Evolutionary conservation across 2,797 vertebrate genomes (phyloP), one percentile per base, ranked within the genome.

Genomic region (Liparis tanakae): DNA sequence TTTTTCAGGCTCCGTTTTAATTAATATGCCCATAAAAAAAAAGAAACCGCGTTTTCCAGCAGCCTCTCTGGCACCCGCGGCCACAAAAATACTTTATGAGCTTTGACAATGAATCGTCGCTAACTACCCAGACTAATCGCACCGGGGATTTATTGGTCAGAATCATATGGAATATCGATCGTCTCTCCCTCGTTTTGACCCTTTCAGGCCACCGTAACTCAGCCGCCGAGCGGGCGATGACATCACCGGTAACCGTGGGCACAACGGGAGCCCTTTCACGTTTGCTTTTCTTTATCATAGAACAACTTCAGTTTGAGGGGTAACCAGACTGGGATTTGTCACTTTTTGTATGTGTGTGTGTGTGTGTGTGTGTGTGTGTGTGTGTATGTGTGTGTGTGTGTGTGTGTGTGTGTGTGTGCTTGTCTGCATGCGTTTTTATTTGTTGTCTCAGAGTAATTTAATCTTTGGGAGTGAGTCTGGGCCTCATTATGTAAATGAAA

Each of bases 401-500:
- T 30, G 25, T 30, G 25, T 30, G 25, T 30, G 25, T 30, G 25
- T 30, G 25, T 30, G 25, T 30, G 25, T 30, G 25, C 73, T 68
- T 30, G 25, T 30, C 25, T 30, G 25, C 25, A 57, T 80, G 71
- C 54, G 41, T 86, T 86, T 91, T 84, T 91, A 91, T 93, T 92
- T 94, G 91, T 91, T 93, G 85, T 90, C 85, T 85, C 86, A 88
- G 67, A 77, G 91, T 91, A 92, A 95, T 94, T 93, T 88, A 90
- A 90, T 90, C 89, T 90, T n/a, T 50, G 67, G 91, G 90, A 91
- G 87, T 88, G 78, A 89, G 91, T 74, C 88, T 91, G 93, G 88
- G 61, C 83, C 88, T 93, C 92, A 90, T 92, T 92, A 91, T 94
- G 93, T 91, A 92, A 87, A 91, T 93, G 72, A 93, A 93, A 92